Percentiles rank a stretch among this genome's conserved stretches.
Conservation (phyloP, 2,888 invertebrate species). For the Lasioglossum marginatum region DNA sequence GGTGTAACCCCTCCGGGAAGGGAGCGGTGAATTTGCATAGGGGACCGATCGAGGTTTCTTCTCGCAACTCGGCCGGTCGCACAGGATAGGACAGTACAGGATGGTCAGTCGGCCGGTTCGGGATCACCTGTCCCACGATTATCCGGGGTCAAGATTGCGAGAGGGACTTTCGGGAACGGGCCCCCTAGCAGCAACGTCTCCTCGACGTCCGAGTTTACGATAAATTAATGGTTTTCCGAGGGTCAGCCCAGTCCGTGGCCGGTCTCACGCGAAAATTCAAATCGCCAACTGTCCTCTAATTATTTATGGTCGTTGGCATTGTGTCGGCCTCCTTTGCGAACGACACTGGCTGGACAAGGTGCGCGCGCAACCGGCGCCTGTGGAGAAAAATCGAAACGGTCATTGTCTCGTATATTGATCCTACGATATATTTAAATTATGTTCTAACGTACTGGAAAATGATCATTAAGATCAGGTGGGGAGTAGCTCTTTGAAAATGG, state of each 20-base stretch:
- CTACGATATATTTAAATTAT: neutral
- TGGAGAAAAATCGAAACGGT: neutral
- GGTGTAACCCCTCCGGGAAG: constrained; percentile 56
- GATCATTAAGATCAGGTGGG: neutral
- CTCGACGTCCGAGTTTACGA: constrained; percentile 77
- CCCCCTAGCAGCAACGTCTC: constrained; percentile 59
- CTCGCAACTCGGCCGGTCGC: constrained; percentile 44
- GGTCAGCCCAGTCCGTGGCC: constrained; percentile 54
- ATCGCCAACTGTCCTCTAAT: constrained; percentile 71
- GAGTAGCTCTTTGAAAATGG: too few species aligned
- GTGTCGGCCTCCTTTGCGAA: constrained; percentile 25
- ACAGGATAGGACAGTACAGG: constrained; percentile 48
- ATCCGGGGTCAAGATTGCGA: constrained; percentile 81
- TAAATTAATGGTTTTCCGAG: constrained; percentile 82
- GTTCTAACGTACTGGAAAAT: neutral
- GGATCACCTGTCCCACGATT: constrained; percentile 83
- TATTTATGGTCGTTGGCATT: constrained; percentile 73
- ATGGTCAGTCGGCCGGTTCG: constrained; percentile 77
- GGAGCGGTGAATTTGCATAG: constrained; percentile 74
- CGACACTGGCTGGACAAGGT: neutral
- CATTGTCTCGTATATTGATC: neutral
- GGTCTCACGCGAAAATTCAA: constrained; percentile 77
- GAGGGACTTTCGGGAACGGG: constrained; percentile 61
- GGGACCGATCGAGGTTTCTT: constrained; percentile 66
- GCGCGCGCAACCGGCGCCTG: neutral